Percentiles rank a stretch among this genome's conserved stretches.
Evolutionary conservation across 2,888 invertebrate genomes (phyloP).

Genomic region (Palloptera scutellata): DNA sequence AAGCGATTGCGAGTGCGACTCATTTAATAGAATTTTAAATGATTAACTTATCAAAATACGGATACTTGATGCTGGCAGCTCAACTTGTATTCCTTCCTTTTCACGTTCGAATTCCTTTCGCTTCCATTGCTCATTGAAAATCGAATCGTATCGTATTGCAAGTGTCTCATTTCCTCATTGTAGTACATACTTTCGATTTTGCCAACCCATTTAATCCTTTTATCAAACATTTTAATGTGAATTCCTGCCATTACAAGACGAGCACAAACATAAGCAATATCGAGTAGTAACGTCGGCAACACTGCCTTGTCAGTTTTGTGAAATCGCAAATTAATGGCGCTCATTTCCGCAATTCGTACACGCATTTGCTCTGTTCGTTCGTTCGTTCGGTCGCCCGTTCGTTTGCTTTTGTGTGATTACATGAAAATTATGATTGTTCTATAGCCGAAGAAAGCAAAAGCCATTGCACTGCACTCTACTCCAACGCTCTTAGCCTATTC

Average conservation of each 20-base stretch:
- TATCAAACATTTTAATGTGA: too few species aligned
- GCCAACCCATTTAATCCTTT: too few species aligned
- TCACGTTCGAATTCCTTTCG: background rate
- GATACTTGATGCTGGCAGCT: background rate
- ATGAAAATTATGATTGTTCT: slow-evolving; percentile 51
- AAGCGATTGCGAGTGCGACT: background rate
- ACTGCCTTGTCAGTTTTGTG: slow-evolving; percentile 30
- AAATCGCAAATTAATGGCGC: slow-evolving; percentile 57
- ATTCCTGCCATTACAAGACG: too few species aligned
- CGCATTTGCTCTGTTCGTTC: background rate
- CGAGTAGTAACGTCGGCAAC: too few species aligned
- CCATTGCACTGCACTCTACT: too few species aligned
- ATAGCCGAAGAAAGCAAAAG: too few species aligned
- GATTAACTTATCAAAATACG: slow-evolving; percentile 12
- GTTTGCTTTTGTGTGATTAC: slow-evolving; percentile 41
- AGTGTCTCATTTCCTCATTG: too few species aligned
- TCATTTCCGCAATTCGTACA: slow-evolving; percentile 46
- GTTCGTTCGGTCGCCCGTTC: background rate
- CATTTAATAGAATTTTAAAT: slow-evolving; percentile 15
- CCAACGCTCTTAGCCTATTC: too few species aligned
- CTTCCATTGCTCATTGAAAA: background rate
- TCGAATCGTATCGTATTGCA: too few species aligned
- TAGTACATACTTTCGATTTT: too few species aligned
- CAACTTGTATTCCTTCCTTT: background rate
- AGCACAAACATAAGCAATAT: too few species aligned